These are phyloP conservation scores for Pelosia muscerda DNA, from an alignment of 2,888 invertebrate genomes.

Conservation along the genomic window DNA sequence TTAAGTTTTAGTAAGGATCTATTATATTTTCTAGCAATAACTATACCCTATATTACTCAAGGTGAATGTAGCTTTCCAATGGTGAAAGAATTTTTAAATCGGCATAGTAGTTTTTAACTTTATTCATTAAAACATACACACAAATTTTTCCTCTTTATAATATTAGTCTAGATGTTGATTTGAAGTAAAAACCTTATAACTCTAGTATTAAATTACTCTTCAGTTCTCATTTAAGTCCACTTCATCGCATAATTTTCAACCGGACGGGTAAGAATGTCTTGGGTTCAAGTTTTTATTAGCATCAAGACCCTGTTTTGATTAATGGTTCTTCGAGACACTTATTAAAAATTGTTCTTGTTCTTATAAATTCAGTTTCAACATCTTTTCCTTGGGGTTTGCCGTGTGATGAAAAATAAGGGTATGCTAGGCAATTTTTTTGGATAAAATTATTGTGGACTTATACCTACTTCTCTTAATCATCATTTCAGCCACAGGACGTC, in stretches of 20 bases:
- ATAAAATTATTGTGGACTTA: too few species aligned
- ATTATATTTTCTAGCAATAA: too few species aligned
- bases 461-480: too few species aligned
- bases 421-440: not conserved
- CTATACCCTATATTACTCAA: too few species aligned
- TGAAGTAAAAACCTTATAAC: not conserved
- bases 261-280: slow-evolving; percentile 15
- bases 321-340: slow-evolving; percentile 19
- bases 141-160: too few species aligned
- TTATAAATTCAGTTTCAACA: slow-evolving; percentile 13
- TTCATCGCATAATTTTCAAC: slow-evolving; percentile 14
- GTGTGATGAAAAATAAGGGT: not conserved
- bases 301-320: slow-evolving; percentile 21
- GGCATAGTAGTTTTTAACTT: too few species aligned
- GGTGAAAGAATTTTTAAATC: too few species aligned
- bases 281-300: slow-evolving; percentile 24
- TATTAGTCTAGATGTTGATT: too few species aligned
- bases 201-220: slow-evolving; percentile 7
- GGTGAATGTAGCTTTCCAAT: too few species aligned
- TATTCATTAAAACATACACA: too few species aligned
- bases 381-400: slow-evolving; percentile 15
- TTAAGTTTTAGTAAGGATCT: too few species aligned
- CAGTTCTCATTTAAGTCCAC: slow-evolving; percentile 2
- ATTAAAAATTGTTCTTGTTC: slow-evolving; percentile 23
- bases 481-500: too few species aligned